These are phyloP conservation scores for Camelus dromedarius DNA, from an alignment of 2,113 vertebrate species.

Conservation along the genomic window DNA sequence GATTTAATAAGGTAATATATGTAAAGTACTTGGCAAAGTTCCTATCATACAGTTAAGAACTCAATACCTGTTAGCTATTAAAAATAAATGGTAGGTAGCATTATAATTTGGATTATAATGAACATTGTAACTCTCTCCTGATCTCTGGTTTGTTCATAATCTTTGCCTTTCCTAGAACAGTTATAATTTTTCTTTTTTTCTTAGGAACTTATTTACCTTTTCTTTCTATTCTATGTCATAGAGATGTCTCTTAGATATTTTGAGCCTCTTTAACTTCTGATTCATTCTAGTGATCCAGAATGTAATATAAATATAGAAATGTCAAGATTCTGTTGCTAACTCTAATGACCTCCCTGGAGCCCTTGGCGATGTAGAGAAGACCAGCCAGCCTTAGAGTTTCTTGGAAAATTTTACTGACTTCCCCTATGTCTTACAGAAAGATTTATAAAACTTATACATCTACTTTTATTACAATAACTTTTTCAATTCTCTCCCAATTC, in stretches of 20 bases:
- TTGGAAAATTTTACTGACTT: background rate
- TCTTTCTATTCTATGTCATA: background rate
- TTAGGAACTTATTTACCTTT: background rate
- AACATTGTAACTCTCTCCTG: background rate
- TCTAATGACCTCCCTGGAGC: background rate
- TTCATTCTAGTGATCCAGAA: background rate
- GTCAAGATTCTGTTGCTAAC: background rate
- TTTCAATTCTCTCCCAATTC: background rate
- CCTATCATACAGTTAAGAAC: background rate
- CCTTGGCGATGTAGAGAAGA: background rate
- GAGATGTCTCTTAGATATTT: background rate
- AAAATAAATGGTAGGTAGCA: background rate
- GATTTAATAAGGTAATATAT: background rate
- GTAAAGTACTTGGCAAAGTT: background rate
- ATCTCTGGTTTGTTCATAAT: background rate
- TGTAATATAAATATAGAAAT: background rate
- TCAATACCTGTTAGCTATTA: background rate
- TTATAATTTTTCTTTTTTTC: background rate
- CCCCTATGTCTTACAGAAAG: background rate
- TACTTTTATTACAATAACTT: background rate
- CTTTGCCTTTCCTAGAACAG: background rate
- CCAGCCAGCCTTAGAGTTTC: background rate
- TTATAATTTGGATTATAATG: background rate
- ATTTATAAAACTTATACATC: background rate
- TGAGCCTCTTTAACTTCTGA: background rate